Conservation (phyloP, 2,797 vertebrate species). For the Cercopithecus diana region DNA sequence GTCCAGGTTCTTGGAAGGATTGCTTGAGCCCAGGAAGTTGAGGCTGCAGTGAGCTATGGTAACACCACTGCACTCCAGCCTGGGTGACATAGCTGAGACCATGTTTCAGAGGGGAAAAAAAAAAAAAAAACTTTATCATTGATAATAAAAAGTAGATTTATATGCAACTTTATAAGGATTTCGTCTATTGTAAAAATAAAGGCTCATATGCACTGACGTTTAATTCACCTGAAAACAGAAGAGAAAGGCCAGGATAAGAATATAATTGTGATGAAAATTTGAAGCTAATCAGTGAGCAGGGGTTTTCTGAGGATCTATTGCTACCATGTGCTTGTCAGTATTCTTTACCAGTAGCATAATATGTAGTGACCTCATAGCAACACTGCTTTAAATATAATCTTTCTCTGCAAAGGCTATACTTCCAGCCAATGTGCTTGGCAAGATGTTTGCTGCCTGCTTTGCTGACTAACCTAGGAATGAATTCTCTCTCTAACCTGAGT, state of each 20-base stretch:
- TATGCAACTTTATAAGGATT: not conserved
- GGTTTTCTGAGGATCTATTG: not conserved
- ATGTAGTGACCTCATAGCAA: not conserved
- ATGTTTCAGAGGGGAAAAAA: too few relatives aligned
- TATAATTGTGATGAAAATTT: not conserved
- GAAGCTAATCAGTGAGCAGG: not conserved
- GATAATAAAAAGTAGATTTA: not conserved
- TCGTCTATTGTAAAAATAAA: not conserved
- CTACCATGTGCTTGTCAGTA: not conserved
- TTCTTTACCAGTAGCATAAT: not conserved
- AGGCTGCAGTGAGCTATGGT: too few relatives aligned
- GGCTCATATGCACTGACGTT: not conserved
- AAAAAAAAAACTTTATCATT: too few relatives aligned
- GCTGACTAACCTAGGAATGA: not conserved
- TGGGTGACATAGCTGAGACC: too few relatives aligned
- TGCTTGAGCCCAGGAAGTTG: too few relatives aligned
- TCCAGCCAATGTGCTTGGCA: not conserved
- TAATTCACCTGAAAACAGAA: not conserved
- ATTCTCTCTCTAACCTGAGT: not conserved
- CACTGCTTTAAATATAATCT: not conserved
- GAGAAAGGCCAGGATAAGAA: not conserved
- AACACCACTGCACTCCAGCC: too few relatives aligned
- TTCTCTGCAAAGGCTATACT: not conserved
- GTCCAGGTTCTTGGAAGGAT: too few relatives aligned
- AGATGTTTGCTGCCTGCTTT: not conserved